Evolutionary conservation across 2,113 vertebrate species (phyloP).

Genomic region (Gavialis gangeticus): DNA sequence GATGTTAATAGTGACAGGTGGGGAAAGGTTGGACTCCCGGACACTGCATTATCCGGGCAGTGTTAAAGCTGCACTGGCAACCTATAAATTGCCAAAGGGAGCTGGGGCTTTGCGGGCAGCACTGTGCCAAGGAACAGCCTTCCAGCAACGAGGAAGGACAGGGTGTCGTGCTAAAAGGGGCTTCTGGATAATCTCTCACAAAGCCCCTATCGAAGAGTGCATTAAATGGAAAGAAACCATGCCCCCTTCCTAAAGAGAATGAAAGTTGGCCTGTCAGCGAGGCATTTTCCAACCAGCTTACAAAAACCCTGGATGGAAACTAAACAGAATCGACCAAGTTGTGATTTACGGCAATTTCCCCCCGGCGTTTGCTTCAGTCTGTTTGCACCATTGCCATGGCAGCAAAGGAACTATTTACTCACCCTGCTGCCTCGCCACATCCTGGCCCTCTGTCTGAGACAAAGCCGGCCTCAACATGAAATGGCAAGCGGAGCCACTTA

Average conservation of each 20-base stretch:
- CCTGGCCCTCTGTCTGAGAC: conserved; percentile 82
- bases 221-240: neutral
- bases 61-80: neutral
- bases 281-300: conserved; percentile 83
- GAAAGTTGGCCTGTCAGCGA: conserved; percentile 66
- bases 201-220: neutral
- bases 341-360: conserved; percentile 84
- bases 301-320: conserved; percentile 74
- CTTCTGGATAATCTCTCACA: neutral
- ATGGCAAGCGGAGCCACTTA: conserved; percentile 61
- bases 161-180: neutral
- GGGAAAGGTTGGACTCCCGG: neutral
- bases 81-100: neutral
- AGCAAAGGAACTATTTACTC: conserved; percentile 86
- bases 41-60: neutral
- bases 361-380: conserved; percentile 77
- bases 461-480: conserved; percentile 75
- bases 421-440: conserved; percentile 76
- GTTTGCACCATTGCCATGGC: conserved; percentile 87
- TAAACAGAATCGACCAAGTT: conserved; percentile 87
- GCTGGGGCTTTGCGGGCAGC: neutral
- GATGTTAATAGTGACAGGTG: neutral
- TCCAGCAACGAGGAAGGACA: neutral
- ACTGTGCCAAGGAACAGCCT: neutral
- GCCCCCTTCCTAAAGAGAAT: conserved; percentile 39